Evolutionary conservation across 2,888 invertebrate genomes (phyloP), one percentile per base, ranked within the genome.

Genomic region (Antheraea yamamai): DNA sequence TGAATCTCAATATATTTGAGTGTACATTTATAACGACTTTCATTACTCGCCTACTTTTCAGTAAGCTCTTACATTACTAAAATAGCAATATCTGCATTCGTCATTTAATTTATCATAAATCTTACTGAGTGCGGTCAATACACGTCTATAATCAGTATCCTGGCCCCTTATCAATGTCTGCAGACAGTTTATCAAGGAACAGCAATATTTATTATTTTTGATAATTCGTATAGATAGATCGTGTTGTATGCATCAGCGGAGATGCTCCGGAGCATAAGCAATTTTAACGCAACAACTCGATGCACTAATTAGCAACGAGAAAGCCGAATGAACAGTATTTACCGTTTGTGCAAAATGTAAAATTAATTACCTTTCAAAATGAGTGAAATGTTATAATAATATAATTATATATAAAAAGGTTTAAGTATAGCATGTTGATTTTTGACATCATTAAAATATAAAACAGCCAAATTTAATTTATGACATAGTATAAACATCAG

Each of bases 251-350:
- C 83, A 83, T 80, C 79, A 80, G 78, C 79, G 78, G 77, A 83
- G 83, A 80, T 81, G 81, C 81, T 83, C 81, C 82, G 78, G 80
- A 83, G 76, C 78, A 80, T 79, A 81, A 82, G 80, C 81, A 82
- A 82, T 84, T 84, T 84, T 82, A 84, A 81, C 80, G 81, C 82
- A 80, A 82, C 83, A 83, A 80, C 82, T 81, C 80, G 79, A 82
- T 87, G 87, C 86, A 88, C 86, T 88, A 87, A 87, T 88, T 87
- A 87, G 82, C 83, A 81, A 81, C 78, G 83, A 83, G 83, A 85
- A 82, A 83, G 81, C 79, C 79, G 79, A 78, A 82, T 79, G 80
- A 83, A 83, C 83, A 81, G 81, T 84, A 82, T 85, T 83, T 85
- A 86, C 86, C 82, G 87, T 83, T 84, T 80, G 81, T 85, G 84